A percentile compares a stretch with the other conserved stretches of the same genome.
These are phyloP conservation scores for Thymelicus lineola DNA, from an alignment of 2,888 invertebrate species.

Conservation along the genomic window DNA sequence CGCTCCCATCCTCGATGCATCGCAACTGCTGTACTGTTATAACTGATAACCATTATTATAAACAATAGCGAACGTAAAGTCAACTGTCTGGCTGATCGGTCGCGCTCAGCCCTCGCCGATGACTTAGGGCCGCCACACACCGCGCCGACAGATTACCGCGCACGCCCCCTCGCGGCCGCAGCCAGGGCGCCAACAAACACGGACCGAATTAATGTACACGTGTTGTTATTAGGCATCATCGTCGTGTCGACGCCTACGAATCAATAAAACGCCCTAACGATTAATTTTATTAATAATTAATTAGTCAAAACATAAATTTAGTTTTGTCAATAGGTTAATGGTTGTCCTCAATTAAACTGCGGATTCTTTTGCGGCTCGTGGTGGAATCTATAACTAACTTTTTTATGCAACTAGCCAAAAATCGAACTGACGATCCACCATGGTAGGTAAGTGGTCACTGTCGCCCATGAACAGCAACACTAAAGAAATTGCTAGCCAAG, in stretches of 20 bases:
- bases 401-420: no score
- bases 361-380: background rate
- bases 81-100: background rate
- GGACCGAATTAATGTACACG: background rate
- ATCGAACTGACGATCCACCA: no score
- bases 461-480: no score
- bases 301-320: background rate
- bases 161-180: slow-evolving; percentile 44
- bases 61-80: background rate
- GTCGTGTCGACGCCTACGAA: background rate
- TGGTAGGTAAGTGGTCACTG: no score
- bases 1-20: background rate
- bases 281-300: background rate
- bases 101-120: slow-evolving; percentile 47
- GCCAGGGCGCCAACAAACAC: slow-evolving; percentile 18
- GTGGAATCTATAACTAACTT: no score
- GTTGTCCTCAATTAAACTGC: background rate
- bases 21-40: background rate
- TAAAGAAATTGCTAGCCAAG: no score
- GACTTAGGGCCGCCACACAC: slow-evolving; percentile 84
- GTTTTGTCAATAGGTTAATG: background rate
- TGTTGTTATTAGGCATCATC: slow-evolving; percentile 3
- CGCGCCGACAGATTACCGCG: slow-evolving; percentile 72
- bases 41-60: slow-evolving; percentile 5
- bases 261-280: slow-evolving; percentile 11